Conservation (phyloP, 2,888 invertebrate species). For the Polyploca ridens region DNA sequence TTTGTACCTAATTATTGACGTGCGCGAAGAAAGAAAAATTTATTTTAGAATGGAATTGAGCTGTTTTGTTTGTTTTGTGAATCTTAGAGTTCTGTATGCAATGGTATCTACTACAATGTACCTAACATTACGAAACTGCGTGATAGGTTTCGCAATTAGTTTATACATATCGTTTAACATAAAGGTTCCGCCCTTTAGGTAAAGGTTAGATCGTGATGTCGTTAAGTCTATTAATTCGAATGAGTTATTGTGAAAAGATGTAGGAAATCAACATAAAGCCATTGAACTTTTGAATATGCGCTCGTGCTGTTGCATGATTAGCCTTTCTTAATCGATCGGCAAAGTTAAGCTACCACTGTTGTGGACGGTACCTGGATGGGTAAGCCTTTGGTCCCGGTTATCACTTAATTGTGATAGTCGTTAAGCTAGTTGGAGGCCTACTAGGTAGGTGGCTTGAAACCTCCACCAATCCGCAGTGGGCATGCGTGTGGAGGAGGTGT, state of each 20-base stretch:
- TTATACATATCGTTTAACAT: neutral
- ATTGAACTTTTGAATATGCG: too few relatives aligned
- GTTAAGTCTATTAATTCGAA: neutral
- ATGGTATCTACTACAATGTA: neutral
- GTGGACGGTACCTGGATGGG: too few relatives aligned
- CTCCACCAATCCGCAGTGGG: too few relatives aligned
- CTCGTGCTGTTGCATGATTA: too few relatives aligned
- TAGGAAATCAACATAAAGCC: neutral
- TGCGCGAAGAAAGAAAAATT: conserved; percentile 10
- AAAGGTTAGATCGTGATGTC: neutral
- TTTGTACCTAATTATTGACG: conserved; percentile 39
- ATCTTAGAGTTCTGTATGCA: neutral
- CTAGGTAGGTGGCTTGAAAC: too few relatives aligned
- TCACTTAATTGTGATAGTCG: too few relatives aligned
- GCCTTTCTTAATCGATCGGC: too few relatives aligned
- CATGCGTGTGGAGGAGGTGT: too few relatives aligned
- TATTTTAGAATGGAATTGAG: neutral
- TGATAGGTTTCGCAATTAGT: neutral
- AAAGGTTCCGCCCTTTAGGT: neutral
- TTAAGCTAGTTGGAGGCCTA: too few relatives aligned
- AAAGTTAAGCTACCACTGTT: too few relatives aligned
- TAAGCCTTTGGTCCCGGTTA: too few relatives aligned
- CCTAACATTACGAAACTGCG: neutral
- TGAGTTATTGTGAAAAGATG: neutral
- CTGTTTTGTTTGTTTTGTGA: neutral